These are phyloP conservation scores for Hemaris fuciformis DNA, from an alignment of 2,888 invertebrate genomes.

Conservation along the genomic window DNA sequence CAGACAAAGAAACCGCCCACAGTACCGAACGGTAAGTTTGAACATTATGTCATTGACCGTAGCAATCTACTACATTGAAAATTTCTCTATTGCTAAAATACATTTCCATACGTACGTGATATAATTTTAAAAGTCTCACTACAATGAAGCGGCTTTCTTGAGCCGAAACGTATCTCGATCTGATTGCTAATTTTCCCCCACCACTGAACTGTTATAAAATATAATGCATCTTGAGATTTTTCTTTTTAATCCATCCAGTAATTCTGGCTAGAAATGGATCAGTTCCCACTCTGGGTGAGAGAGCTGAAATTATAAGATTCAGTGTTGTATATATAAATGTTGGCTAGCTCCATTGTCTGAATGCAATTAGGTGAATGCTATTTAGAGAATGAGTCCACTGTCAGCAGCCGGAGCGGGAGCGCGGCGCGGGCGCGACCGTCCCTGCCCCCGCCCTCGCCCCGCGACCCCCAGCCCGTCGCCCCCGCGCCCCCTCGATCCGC, in stretches of 20 bases:
- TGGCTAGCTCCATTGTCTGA: constrained; percentile 75
- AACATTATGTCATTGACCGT: neutral
- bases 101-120: constrained; percentile 23
- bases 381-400: constrained; percentile 70
- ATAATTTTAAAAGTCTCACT: neutral
- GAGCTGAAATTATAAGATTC: constrained; percentile 73
- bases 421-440: constrained; percentile 21
- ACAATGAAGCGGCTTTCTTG: neutral
- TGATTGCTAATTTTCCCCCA: neutral
- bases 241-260: constrained; percentile 80
- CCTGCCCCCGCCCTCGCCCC: too few species aligned
- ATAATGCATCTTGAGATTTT: constrained; percentile 74
- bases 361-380: constrained; percentile 79
- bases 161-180: neutral
- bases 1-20: constrained; percentile 98
- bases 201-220: constrained; percentile 33
- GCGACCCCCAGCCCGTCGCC: neutral
- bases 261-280: constrained; percentile 84
- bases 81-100: constrained; percentile 22
- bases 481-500: too few species aligned
- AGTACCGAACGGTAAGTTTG: constrained; percentile 92
- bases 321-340: constrained; percentile 71
- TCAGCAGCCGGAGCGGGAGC: constrained; percentile 68
- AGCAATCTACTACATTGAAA: neutral
- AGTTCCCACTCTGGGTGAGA: constrained; percentile 84